Percentiles rank a stretch among this genome's conserved stretches.
Evolutionary conservation across 2,797 vertebrate genomes (phyloP).

Genomic region (Mycteria americana): DNA sequence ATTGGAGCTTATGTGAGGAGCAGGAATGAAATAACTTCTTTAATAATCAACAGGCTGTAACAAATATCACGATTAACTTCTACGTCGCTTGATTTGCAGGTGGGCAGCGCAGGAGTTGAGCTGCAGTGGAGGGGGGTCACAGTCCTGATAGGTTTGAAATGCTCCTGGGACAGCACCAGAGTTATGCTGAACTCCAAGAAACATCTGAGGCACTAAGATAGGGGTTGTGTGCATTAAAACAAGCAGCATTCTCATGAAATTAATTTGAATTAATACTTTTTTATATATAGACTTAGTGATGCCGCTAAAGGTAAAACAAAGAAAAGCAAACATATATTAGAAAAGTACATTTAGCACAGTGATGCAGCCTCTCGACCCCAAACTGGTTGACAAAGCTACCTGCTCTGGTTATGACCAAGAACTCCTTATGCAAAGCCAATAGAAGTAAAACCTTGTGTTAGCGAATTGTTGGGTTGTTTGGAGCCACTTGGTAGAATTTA

Average conservation of each 20-base stretch:
- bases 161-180: not conserved
- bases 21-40: not conserved
- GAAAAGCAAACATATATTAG: not conserved
- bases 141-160: not conserved
- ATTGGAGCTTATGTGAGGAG: not conserved
- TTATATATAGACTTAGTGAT: not conserved
- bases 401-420: not conserved
- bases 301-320: not conserved
- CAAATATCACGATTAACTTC: not conserved
- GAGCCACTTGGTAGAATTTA: conserved; percentile 14
- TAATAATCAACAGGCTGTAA: not conserved
- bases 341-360: not conserved
- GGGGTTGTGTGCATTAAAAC: not conserved
- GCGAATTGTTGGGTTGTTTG: not conserved
- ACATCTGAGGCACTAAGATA: not conserved
- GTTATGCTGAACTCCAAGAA: too few relatives aligned
- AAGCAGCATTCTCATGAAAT: not conserved
- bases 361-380: not conserved
- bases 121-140: not conserved
- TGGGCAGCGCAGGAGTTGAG: not conserved
- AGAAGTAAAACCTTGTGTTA: not conserved
- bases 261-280: not conserved
- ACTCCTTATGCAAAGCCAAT: not conserved
- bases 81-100: not conserved
- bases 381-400: not conserved